phyloP scores from a whole-genome alignment of 2,113 vertebrate genomes.

The Hippocampus guttulatus region DNA sequence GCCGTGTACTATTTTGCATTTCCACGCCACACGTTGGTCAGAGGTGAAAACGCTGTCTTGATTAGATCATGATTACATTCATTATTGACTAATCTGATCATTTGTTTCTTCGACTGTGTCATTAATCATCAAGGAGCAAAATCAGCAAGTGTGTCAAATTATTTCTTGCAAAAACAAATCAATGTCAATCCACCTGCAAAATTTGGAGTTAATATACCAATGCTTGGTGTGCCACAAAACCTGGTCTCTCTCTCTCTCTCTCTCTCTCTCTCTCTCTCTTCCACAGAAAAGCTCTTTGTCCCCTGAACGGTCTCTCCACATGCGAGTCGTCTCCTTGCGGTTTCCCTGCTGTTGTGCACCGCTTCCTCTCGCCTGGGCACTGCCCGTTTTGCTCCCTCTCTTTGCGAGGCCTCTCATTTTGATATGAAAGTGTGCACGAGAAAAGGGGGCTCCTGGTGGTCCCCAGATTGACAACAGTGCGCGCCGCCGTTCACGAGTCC shows the following conservation, averaged over 20 bases:
- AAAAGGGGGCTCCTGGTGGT: slow-evolving; percentile 58
- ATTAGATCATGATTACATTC: slow-evolving; percentile 8
- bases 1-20: neutral
- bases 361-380: slow-evolving; percentile 8
- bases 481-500: slow-evolving; percentile 76
- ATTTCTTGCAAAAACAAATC: slow-evolving; percentile 3
- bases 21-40: neutral
- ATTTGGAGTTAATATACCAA: neutral
- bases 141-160: slow-evolving; percentile 7
- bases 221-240: neutral
- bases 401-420: slow-evolving; percentile 79
- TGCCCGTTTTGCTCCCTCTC: slow-evolving; percentile 10
- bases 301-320: slow-evolving; percentile 27
- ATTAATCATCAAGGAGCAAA: slow-evolving; percentile 8
- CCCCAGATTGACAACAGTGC: slow-evolving; percentile 77
- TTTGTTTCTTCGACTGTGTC: slow-evolving; percentile 10
- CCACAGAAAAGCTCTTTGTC: neutral
- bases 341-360: slow-evolving; percentile 27
- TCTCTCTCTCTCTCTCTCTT: neutral
- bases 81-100: slow-evolving; percentile 5
- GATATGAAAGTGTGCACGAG: slow-evolving; percentile 85
- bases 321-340: slow-evolving; percentile 12
- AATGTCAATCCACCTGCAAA: neutral
- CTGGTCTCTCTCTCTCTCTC: neutral
- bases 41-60: slow-evolving; percentile 1